Base-by-base conservation (phyloP, 2,113 vertebrate species). In the Gavia stellata region DNA sequence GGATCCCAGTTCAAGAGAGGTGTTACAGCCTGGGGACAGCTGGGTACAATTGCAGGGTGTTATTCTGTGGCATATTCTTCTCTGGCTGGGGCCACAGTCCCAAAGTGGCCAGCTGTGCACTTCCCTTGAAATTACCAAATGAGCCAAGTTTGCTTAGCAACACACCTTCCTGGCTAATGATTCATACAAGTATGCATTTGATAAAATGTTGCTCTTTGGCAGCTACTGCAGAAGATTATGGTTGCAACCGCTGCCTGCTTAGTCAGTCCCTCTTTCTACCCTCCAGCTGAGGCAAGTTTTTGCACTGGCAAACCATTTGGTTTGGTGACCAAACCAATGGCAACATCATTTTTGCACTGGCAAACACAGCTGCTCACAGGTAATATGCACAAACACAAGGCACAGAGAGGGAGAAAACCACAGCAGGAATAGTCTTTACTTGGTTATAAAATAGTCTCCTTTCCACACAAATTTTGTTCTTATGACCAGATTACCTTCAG, bases 401-500 rank as follows among this genome's bases (percentile, higher is more conserved):
- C 47, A 81, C 2, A 3, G 63, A 42, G 20, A 80, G 6, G 29
- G 38, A 74, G 3, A 31, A 74, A 90, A 84, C 10, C 17, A 66
- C 9, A 92, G 13, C 4, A 70, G n/a, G 16, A 78, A 44, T 0
- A 81, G 50, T 59, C 4, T 79, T 55, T 19, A 34, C 38, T 74
- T 81, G 17, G 21, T 82, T 61, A 56, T 31, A 55, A 86, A 78
- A 70, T 12, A 65, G 34, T 25, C 29, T 56, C 10, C 18, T 47
- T 81, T 34, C 81, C 24, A 81, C 3, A 26, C 3, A 87, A 4
- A 12, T 49, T 71, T 82, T 78, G 33, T 91, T 86, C 38, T 15
- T 33, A 81, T 26, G 56, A 77, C 20, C 26, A 75, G 17, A 93
- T 91, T 98, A 98, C 98, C 98, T 98, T 98, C 90, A 84, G 84